phyloP scores from a whole-genome alignment of 1,140 invertebrate genomes.

The Drosophila rhopaloa region DNA sequence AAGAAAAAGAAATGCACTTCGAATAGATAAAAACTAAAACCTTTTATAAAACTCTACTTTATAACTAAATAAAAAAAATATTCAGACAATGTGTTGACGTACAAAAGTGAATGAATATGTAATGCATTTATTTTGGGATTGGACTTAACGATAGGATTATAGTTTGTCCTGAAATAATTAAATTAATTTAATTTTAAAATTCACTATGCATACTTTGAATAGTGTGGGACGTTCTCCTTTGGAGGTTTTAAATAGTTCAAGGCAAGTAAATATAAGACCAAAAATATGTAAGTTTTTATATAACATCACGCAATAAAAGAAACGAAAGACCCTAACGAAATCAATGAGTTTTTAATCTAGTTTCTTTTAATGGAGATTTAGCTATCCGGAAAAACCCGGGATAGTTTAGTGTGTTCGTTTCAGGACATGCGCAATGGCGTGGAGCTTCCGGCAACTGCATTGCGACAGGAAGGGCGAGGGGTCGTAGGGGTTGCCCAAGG shows the following conservation, averaged over 20 bases:
- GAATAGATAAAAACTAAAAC: conserved; percentile 35
- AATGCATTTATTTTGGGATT: conserved; percentile 2
- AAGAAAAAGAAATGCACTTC: conserved; percentile 42
- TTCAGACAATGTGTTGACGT: conserved; percentile 70
- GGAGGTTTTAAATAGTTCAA: not conserved
- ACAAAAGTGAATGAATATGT: conserved; percentile 20
- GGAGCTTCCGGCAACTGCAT: conserved; percentile 60
- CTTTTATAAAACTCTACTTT: conserved; percentile 74
- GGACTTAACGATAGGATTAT: not conserved
- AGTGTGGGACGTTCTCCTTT: no score
- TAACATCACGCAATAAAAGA: not conserved
- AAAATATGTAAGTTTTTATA: not conserved
- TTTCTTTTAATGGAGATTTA: not conserved
- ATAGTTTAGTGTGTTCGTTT: conserved; percentile 66
- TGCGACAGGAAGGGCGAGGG: conserved; percentile 12
- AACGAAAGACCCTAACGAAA: not conserved
- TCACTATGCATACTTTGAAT: not conserved
- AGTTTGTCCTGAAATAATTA: not conserved
- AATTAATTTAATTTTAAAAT: not conserved
- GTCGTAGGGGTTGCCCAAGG: conserved; percentile 16
- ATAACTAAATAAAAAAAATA: conserved; percentile 70
- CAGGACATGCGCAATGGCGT: conserved; percentile 71
- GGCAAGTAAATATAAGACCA: not conserved
- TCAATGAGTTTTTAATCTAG: no score
- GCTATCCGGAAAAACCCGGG: conserved; percentile 16